phyloP scores from a whole-genome alignment of 2,113 vertebrate genomes.

The Struthio camelus region DNA sequence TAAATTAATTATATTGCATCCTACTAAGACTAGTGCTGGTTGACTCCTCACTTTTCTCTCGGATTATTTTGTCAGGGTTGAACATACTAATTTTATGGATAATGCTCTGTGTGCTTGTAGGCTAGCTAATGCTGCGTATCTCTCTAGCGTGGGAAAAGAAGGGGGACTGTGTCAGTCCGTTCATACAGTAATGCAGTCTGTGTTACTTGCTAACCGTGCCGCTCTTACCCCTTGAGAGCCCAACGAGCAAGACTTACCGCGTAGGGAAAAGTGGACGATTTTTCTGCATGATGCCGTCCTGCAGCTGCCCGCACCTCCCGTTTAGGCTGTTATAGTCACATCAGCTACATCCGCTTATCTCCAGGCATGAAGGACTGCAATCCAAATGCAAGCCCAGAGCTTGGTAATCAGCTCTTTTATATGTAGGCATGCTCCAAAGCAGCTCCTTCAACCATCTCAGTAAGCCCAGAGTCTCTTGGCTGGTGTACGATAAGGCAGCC shows the following conservation, averaged over 20 bases:
- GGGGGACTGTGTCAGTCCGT: background rate
- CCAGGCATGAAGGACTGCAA: background rate
- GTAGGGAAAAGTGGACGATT: background rate
- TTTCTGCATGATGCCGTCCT: background rate
- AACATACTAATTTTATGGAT: slow-evolving; percentile 12
- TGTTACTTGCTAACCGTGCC: background rate
- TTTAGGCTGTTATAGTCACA: background rate
- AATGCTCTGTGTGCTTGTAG: background rate
- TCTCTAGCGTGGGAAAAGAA: background rate
- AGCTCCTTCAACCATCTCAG: background rate
- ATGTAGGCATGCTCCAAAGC: background rate
- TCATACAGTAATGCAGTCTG: background rate
- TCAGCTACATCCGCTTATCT: background rate
- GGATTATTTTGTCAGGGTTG: slow-evolving; percentile 18
- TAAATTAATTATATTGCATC: slow-evolving; percentile 57
- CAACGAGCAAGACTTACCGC: background rate
- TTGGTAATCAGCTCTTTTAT: background rate
- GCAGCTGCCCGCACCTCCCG: fast-evolving
- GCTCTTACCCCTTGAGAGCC: background rate
- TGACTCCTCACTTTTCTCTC: slow-evolving; percentile 19
- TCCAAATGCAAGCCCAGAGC: background rate
- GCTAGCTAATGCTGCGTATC: background rate
- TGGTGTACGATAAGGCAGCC: background rate
- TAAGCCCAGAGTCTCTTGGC: background rate
- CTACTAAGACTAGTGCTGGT: slow-evolving; percentile 40